Percentiles rank a stretch among this genome's conserved stretches.
phyloP scores from a whole-genome alignment of 2,113 vertebrate genomes.

The Macaca nemestrina region DNA sequence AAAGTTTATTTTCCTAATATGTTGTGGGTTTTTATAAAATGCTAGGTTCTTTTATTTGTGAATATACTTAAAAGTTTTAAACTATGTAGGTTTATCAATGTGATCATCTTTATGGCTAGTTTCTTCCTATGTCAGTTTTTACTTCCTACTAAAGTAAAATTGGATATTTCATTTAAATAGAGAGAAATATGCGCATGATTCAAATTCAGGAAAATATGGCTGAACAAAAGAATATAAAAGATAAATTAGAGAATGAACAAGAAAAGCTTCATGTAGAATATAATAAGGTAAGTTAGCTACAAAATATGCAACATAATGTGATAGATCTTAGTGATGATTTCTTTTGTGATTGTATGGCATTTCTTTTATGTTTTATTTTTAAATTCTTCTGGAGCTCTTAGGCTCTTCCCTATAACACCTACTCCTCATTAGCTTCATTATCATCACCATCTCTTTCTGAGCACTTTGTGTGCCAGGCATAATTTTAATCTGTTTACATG shows the following conservation, averaged over 20 bases:
- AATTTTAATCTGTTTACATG: neutral
- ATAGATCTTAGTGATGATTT: neutral
- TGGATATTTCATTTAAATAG: slow-evolving; percentile 86
- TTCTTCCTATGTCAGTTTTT: slow-evolving; percentile 38
- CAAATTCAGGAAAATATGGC: slow-evolving; percentile 99
- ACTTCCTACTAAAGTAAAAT: slow-evolving; percentile 69
- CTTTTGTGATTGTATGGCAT: slow-evolving; percentile 2
- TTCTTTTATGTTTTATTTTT: slow-evolving; percentile 21
- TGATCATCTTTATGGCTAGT: neutral
- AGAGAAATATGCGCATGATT: slow-evolving; percentile 99
- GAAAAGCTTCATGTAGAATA: slow-evolving; percentile 98
- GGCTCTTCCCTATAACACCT: neutral
- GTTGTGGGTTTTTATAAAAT: slow-evolving; percentile 25
- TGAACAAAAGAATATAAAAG: slow-evolving; percentile 98
- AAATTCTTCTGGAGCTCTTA: neutral
- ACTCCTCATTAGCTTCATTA: neutral
- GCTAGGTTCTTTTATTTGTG: slow-evolving; percentile 11
- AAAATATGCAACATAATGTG: neutral
- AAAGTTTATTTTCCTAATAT: slow-evolving; percentile 50
- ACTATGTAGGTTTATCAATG: neutral
- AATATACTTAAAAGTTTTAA: slow-evolving; percentile 42
- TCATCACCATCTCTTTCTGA: neutral
- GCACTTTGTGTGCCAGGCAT: neutral
- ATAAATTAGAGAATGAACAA: slow-evolving; percentile 98
- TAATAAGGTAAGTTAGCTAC: slow-evolving; percentile 90